These are phyloP conservation scores for Atractosteus spatula DNA, from an alignment of 2,113 vertebrate species.

Conservation along the genomic window DNA sequence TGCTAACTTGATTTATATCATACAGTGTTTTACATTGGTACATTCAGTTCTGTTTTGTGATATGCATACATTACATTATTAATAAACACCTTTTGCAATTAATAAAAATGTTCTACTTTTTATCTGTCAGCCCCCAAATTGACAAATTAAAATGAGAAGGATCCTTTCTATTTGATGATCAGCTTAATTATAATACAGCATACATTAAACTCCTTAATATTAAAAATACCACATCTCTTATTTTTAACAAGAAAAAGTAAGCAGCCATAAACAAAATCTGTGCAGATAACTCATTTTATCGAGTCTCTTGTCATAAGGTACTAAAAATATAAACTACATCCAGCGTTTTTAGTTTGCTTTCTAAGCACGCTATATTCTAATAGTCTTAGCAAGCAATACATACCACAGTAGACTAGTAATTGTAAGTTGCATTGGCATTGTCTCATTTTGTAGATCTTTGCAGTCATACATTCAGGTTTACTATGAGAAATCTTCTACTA, in stretches of 20 bases:
- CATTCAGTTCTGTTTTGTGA: slow-evolving; percentile 19
- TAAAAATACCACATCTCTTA: background rate
- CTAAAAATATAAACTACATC: too few relatives aligned
- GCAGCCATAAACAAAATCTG: slow-evolving; percentile 2
- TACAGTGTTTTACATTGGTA: slow-evolving; percentile 10
- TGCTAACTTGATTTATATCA: background rate
- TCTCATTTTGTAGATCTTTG: too few relatives aligned
- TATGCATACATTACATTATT: slow-evolving; percentile 14
- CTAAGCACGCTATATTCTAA: too few relatives aligned
- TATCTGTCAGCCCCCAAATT: background rate
- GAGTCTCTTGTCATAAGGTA: too few relatives aligned
- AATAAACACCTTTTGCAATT: background rate
- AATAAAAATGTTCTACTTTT: background rate
- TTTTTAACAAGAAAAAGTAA: background rate
- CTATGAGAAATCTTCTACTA: too few relatives aligned
- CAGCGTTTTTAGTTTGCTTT: too few relatives aligned
- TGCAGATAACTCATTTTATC: too few relatives aligned
- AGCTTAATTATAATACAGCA: background rate
- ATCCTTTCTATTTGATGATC: background rate
- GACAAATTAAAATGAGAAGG: slow-evolving; percentile 1
- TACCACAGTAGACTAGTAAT: too few relatives aligned
- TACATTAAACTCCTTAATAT: slow-evolving; percentile 3
- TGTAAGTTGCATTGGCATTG: too few relatives aligned
- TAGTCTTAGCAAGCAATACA: too few relatives aligned
- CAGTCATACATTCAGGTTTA: too few relatives aligned